Evolutionary conservation across 2,888 invertebrate genomes (phyloP).

Genomic region (Caenorhabditis panamensis): DNA sequence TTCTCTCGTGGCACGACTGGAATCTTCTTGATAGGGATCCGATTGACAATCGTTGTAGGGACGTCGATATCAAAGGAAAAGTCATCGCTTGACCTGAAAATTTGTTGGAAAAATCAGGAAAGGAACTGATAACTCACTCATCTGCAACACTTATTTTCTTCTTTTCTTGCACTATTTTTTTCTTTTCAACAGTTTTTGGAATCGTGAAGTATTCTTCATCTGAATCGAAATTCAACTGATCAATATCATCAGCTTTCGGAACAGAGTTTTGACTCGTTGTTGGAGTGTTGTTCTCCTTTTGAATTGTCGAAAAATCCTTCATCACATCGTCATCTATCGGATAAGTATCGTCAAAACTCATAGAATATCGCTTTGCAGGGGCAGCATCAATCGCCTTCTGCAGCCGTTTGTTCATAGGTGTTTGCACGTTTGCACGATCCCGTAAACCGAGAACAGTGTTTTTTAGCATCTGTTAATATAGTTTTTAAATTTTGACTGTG

Average conservation of each 20-base stretch:
- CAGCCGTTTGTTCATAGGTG: slow-evolving; percentile 47
- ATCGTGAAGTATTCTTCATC: slow-evolving; percentile 36
- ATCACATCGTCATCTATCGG: slow-evolving; percentile 7
- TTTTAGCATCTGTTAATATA: slow-evolving; percentile 38
- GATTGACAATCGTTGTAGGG: slow-evolving; percentile 29
- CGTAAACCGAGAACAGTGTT: slow-evolving; percentile 16
- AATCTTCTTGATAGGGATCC: slow-evolving; percentile 2
- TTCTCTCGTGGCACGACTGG: not conserved
- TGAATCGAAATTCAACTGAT: slow-evolving; percentile 11
- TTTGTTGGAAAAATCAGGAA: not conserved
- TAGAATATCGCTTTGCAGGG: slow-evolving; percentile 41
- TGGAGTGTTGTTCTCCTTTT: not conserved
- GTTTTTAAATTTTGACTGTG: no score
- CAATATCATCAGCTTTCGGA: no score
- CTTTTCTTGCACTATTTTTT: slow-evolving; percentile 6
- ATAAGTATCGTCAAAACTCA: slow-evolving; percentile 52
- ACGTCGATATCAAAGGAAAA: slow-evolving; percentile 56
- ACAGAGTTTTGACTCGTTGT: no score
- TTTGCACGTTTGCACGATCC: slow-evolving; percentile 35
- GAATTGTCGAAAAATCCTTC: not conserved
- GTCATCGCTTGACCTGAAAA: slow-evolving; percentile 41
- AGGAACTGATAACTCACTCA: slow-evolving; percentile 37
- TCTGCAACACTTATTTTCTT: not conserved
- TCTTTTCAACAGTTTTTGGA: not conserved
- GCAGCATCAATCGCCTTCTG: slow-evolving; percentile 30